These are phyloP conservation scores for Elymnias hypermnestra DNA, from an alignment of 1,140 invertebrate genomes.

Conservation along the genomic window DNA sequence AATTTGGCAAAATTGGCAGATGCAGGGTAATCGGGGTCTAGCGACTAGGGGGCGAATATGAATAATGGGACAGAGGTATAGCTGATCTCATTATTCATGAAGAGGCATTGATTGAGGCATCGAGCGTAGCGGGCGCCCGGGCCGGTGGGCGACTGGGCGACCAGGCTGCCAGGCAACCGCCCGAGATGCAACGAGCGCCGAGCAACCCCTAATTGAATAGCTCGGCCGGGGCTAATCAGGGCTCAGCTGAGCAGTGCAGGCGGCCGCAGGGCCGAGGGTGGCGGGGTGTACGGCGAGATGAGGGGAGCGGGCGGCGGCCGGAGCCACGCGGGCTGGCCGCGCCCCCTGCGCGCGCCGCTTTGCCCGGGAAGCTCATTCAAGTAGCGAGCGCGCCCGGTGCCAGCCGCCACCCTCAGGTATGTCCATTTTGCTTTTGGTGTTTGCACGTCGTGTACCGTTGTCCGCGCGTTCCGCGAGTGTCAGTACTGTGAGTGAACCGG, in stretches of 20 bases:
- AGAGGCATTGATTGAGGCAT: conserved; percentile 53
- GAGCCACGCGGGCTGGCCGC: conserved; percentile 68
- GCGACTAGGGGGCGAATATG: conserved; percentile 36
- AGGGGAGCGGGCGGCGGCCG: conserved; percentile 27
- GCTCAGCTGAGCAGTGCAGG: conserved; percentile 62
- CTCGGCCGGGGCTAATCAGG: conserved; percentile 69
- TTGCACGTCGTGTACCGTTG: conserved; percentile 49
- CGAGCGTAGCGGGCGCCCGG: conserved; percentile 21
- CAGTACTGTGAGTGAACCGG: conserved; percentile 57
- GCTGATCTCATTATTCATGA: too few species aligned
- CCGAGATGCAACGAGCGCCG: conserved; percentile 64
- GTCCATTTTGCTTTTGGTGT: conserved; percentile 74
- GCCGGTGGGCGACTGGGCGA: conserved; percentile 25
- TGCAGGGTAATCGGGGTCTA: conserved; percentile 10
- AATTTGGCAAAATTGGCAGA: not conserved
- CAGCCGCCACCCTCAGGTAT: conserved; percentile 72
- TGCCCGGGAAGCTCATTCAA: conserved; percentile 63
- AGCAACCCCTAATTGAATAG: conserved; percentile 69
- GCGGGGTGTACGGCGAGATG: conserved; percentile 19
- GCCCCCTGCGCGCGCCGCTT: conserved; percentile 64
- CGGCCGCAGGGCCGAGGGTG: conserved; percentile 18
- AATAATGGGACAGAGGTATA: conserved; percentile 50
- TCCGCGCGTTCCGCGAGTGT: conserved; percentile 62
- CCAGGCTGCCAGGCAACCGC: conserved; percentile 35
- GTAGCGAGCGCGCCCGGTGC: conserved; percentile 66